Percentiles rank a stretch among this genome's conserved stretches.
These are phyloP conservation scores for Trichonephila clavipes DNA, from an alignment of 1,140 invertebrate genomes.

Conservation along the genomic window DNA sequence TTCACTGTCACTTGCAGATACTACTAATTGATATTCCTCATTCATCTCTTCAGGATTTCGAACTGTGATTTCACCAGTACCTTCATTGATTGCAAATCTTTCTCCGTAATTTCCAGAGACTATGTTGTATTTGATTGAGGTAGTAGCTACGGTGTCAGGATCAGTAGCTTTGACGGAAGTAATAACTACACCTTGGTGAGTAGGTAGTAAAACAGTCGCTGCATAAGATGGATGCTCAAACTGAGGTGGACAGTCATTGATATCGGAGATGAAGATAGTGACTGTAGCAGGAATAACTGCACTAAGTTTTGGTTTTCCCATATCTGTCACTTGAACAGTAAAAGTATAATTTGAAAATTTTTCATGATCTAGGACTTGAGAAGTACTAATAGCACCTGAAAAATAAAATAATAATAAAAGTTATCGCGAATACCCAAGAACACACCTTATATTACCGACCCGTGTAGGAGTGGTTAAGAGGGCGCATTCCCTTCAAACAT, in stretches of 20 bases:
- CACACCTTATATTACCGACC: too few species aligned
- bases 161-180: constrained; percentile 87
- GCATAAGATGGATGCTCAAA: constrained; percentile 89
- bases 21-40: constrained; percentile 81
- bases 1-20: constrained; percentile 84
- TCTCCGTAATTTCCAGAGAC: constrained; percentile 90
- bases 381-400: constrained; percentile 80
- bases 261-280: constrained; percentile 88
- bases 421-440: not conserved
- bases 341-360: constrained; percentile 86
- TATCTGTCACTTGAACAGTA: constrained; percentile 91
- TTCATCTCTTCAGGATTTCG: constrained; percentile 83
- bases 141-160: constrained; percentile 83
- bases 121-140: constrained; percentile 88
- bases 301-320: constrained; percentile 88
- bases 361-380: constrained; percentile 88
- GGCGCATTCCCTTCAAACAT: too few species aligned
- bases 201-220: constrained; percentile 88
- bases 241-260: constrained; percentile 92
- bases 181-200: constrained; percentile 80
- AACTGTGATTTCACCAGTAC: constrained; percentile 88
- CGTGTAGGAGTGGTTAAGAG: too few species aligned
- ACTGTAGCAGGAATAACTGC: constrained; percentile 82
- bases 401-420: not conserved
- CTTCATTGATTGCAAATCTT: constrained; percentile 89